phyloP scores from a whole-genome alignment of 1,140 invertebrate species.

The Pararge aegeria region DNA sequence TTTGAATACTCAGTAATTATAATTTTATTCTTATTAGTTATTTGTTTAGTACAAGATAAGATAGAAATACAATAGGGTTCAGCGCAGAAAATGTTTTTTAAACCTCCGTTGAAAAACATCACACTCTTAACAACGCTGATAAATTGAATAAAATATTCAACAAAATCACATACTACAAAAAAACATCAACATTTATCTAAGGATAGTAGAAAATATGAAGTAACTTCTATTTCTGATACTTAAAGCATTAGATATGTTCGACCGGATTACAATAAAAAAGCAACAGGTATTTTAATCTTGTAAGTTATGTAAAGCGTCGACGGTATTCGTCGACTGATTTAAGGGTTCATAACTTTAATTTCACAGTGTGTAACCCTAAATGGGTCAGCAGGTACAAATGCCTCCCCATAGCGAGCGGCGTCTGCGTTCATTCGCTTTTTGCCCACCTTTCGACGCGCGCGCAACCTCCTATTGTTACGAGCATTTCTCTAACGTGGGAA shows the following conservation, averaged over 20 bases:
- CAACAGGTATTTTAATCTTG: background rate
- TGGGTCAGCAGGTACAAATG: slow-evolving; percentile 70
- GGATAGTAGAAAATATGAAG: too few relatives aligned
- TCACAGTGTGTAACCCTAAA: slow-evolving; percentile 40
- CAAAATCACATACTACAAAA: too few relatives aligned
- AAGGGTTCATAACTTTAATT: slow-evolving; percentile 26
- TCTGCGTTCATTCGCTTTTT: slow-evolving; percentile 73
- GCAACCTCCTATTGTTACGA: slow-evolving; percentile 67
- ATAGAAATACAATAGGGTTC: too few relatives aligned
- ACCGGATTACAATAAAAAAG: background rate
- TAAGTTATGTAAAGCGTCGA: background rate
- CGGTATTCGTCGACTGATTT: slow-evolving; percentile 1
- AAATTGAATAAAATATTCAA: too few relatives aligned
- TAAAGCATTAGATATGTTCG: background rate
- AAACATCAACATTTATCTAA: too few relatives aligned
- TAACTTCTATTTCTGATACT: too few relatives aligned
- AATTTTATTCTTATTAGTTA: too few relatives aligned
- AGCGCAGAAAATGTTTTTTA: too few relatives aligned
- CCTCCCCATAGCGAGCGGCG: slow-evolving; percentile 32
- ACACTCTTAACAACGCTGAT: too few relatives aligned
- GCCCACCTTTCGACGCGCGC: slow-evolving; percentile 75
- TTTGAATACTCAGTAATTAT: too few relatives aligned
- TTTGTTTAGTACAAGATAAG: too few relatives aligned
- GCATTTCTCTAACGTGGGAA: slow-evolving; percentile 76
- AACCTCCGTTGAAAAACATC: too few relatives aligned